phyloP scores from a whole-genome alignment of 2,888 invertebrate species.

The Diabrotica balteata region DNA sequence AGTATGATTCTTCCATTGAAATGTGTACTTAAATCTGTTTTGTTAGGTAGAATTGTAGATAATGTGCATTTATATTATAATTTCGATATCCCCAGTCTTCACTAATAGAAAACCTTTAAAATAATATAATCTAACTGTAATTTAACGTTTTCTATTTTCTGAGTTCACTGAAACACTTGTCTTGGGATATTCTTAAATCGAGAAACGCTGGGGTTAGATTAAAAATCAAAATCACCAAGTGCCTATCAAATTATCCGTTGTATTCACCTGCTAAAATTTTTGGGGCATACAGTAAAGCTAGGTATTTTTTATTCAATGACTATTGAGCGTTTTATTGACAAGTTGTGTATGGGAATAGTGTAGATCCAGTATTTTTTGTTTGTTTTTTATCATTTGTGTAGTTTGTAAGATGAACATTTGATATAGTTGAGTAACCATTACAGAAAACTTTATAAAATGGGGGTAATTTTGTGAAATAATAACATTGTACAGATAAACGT shows the following conservation, averaged over 20 bases:
- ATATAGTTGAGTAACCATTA: slow-evolving; percentile 1
- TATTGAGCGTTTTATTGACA: slow-evolving; percentile 41
- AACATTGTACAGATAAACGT: no score
- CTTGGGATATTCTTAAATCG: no score
- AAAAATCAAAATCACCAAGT: slow-evolving; percentile 25
- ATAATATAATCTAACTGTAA: no score
- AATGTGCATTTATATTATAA: slow-evolving; percentile 22
- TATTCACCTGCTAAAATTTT: slow-evolving; percentile 27
- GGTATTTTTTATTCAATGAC: slow-evolving; percentile 39
- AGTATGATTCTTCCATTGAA: slow-evolving; percentile 20
- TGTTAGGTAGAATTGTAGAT: slow-evolving; percentile 13
- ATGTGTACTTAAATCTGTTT: slow-evolving; percentile 33
- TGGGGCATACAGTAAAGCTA: slow-evolving; percentile 34
- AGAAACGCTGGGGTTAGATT: slow-evolving; percentile 11
- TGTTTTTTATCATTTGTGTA: slow-evolving; percentile 22
- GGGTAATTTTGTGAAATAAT: no score
- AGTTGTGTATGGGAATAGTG: slow-evolving; percentile 35
- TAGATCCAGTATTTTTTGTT: slow-evolving; percentile 37
- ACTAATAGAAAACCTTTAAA: no score
- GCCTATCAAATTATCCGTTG: slow-evolving; percentile 18
- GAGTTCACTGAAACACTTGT: no score
- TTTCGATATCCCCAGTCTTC: neutral
- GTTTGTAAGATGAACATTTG: slow-evolving; percentile 17
- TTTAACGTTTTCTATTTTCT: no score
- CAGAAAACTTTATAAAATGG: neutral